Conservation (phyloP, 2,113 vertebrate species). For the Pachyramphus minor region DNA sequence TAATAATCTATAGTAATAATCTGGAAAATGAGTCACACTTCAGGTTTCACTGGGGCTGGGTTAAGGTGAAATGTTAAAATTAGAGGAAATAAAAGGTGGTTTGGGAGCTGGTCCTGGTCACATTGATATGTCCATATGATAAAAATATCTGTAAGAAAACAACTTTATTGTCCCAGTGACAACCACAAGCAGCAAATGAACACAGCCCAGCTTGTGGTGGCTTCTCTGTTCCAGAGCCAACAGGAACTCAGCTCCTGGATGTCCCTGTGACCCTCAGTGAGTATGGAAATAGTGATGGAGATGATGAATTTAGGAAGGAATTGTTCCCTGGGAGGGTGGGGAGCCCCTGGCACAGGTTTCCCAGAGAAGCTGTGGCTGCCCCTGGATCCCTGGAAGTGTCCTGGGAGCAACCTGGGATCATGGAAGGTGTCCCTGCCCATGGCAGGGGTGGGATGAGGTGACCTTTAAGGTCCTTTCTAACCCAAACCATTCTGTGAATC, state of each 20-base stretch:
- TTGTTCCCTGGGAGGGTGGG: fast-evolving
- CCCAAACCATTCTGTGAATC: background rate
- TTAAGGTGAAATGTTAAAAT: background rate
- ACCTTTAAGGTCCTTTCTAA: background rate
- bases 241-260: background rate
- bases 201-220: no score
- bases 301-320: background rate
- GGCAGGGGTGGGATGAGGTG: background rate
- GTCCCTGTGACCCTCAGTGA: background rate
- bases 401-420: fast-evolving
- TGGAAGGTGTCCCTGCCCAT: background rate
- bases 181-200: background rate
- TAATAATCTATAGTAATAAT: no score
- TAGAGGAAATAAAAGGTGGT: no score
- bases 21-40: background rate
- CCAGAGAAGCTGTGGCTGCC: background rate
- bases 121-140: no score
- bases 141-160: no score
- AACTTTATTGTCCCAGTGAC: background rate
- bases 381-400: fast-evolving
- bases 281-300: background rate
- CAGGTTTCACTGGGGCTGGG: background rate
- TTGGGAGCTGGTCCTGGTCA: background rate
- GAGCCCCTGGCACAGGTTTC: background rate
- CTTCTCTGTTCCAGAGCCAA: background rate